Evolutionary conservation across 2,888 invertebrate genomes (phyloP).

Genomic region (Amphimallon solstitiale): DNA sequence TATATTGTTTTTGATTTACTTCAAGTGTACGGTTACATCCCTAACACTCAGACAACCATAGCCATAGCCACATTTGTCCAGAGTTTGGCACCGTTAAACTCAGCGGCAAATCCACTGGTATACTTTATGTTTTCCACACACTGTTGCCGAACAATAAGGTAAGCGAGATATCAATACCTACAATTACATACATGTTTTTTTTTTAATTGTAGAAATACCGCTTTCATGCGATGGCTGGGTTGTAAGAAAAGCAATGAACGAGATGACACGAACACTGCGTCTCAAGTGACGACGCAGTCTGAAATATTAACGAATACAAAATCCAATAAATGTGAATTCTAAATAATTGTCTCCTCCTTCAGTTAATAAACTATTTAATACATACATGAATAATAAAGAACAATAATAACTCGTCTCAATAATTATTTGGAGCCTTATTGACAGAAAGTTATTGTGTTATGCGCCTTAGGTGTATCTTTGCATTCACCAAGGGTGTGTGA

Average conservation of each 20-base stretch:
- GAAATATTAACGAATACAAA: slow-evolving; percentile 4
- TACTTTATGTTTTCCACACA: slow-evolving; percentile 95
- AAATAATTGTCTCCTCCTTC: background rate
- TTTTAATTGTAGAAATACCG: background rate
- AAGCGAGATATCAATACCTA: slow-evolving; percentile 45
- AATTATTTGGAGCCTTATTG: too few species aligned
- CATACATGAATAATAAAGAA: too few species aligned
- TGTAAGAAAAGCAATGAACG: background rate
- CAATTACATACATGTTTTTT: background rate
- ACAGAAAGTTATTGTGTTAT: too few species aligned
- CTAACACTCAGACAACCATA: slow-evolving; percentile 81
- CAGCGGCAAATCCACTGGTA: slow-evolving; percentile 94
- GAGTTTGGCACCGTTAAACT: slow-evolving; percentile 91
- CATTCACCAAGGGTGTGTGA: too few species aligned
- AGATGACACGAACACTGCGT: background rate
- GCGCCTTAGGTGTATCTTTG: too few species aligned
- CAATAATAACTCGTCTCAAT: too few species aligned
- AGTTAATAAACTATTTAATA: too few species aligned
- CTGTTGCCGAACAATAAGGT: slow-evolving; percentile 88
- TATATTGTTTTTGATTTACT: slow-evolving; percentile 93
- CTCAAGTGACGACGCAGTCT: background rate
- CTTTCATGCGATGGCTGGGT: background rate
- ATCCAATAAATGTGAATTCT: slow-evolving; percentile 8
- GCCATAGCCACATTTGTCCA: slow-evolving; percentile 94
- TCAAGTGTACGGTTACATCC: slow-evolving; percentile 88